Base-by-base conservation (phyloP, 37 sponge, comb jelly and placozoan species). In the Chondrosia reniformis region DNA sequence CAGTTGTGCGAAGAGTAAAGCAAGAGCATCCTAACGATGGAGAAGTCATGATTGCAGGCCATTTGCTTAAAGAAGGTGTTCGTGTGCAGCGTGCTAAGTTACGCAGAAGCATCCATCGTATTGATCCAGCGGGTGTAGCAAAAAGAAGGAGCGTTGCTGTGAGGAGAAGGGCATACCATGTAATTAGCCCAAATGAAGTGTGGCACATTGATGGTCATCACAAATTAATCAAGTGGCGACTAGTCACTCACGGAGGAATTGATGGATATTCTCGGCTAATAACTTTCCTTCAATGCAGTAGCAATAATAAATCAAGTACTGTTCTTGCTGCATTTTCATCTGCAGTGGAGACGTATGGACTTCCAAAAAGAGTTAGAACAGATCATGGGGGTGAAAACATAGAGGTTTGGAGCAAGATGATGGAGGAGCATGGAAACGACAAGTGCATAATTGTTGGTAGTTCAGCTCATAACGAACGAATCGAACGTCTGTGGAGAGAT, bases 401-500 rank as follows among this genome's bases (percentile, higher is more conserved):
- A 24, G 63, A 62, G 27, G 63, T 62, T 24, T 62, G 63, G 63
- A 12, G 63, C 27, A 24, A 25, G 25, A 69, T 69, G 72, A 69
- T 69, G 31, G 37, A 46, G 76, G 31, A 24, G 12, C 76, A 75
- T 75, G 49, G 76, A 17, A 33, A 45, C 24, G 31, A 43, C 7
- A 27, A 9, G 49, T 75, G 76, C 31, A 46, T 75, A 17, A 75
- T 75, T 27, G 37, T 31, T 49, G 76, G 76, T 28, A 75, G 76
- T 45, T 79, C 80, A 6, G 76, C 62, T 5, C 86, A 85, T 74
- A 85, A 85, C 46, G 64, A 79, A 30, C 9, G 86, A 25, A 80
- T 80, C 28, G 86, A 85, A 58, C 76, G 81, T 4, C 38, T 84
- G 7, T 84, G 84, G 84, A 3, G 84, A 40, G 84, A 84, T 44